Conservation (phyloP, 2,113 vertebrate genomes). For the Phocoena sinus region DNA sequence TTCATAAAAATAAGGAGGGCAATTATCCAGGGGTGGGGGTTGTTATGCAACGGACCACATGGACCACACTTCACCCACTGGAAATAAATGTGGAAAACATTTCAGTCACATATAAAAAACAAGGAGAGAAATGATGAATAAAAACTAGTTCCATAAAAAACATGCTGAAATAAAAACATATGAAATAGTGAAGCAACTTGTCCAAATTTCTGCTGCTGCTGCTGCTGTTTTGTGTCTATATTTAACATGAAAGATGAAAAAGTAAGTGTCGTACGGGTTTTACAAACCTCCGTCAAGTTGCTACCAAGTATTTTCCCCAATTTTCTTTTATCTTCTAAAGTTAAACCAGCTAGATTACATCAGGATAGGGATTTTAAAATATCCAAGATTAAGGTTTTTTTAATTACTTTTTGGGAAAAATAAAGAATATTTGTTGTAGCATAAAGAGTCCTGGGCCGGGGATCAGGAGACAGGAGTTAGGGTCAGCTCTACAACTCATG, state of each 20-base stretch:
- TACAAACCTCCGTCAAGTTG: not conserved
- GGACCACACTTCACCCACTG: slow-evolving; percentile 41
- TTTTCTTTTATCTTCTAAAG: not conserved
- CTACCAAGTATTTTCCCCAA: not conserved
- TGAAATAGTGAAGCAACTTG: not conserved
- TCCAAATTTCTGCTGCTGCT: not conserved
- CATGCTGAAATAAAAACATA: not conserved
- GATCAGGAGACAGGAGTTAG: not conserved
- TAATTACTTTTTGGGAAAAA: not conserved
- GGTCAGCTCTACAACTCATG: not conserved
- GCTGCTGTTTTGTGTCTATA: not conserved
- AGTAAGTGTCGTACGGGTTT: not conserved
- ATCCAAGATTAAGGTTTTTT: not conserved
- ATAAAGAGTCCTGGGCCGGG: not conserved
- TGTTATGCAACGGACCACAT: slow-evolving; percentile 33
- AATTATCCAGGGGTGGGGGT: not conserved
- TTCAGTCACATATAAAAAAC: not conserved
- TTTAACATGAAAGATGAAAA: not conserved
- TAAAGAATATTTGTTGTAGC: not conserved
- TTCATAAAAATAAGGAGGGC: slow-evolving; percentile 58
- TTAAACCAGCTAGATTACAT: not conserved
- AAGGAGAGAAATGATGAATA: not conserved
- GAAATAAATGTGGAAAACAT: slow-evolving; percentile 43
- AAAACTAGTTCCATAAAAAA: slow-evolving; percentile 22
- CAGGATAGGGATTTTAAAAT: not conserved